Evolutionary conservation across 2,888 invertebrate genomes (phyloP).

Genomic region (Eristalinus sepulchralis): DNA sequence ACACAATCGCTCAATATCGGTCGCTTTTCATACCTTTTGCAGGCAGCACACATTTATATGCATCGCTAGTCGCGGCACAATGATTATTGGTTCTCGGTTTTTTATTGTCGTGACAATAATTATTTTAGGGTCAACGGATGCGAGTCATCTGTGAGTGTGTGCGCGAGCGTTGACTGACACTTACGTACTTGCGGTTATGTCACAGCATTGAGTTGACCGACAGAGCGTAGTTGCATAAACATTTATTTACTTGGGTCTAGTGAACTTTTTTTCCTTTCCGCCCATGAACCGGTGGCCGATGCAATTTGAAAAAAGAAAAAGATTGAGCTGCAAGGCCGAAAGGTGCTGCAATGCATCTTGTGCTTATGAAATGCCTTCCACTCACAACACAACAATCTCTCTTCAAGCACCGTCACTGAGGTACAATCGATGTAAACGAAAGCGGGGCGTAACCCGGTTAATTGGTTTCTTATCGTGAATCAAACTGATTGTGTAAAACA

Average conservation of each 20-base stretch:
- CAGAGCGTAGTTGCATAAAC: background rate
- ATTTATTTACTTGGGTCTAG: background rate
- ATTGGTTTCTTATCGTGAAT: background rate
- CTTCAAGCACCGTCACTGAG: background rate
- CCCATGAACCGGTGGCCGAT: slow-evolving; percentile 6
- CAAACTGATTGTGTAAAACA: background rate
- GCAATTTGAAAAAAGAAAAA: background rate
- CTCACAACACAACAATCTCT: too few species aligned
- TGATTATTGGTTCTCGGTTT: slow-evolving; percentile 15
- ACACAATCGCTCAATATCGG: background rate
- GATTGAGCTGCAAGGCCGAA: slow-evolving; percentile 3
- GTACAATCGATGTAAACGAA: background rate
- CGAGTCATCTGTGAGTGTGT: background rate
- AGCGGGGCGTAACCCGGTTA: background rate
- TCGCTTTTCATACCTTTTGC: background rate
- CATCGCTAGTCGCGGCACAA: slow-evolving; percentile 3
- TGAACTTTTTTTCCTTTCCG: background rate
- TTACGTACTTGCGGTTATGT: background rate
- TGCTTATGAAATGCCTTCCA: background rate
- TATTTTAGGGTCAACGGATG: slow-evolving; percentile 6
- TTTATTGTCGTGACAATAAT: background rate
- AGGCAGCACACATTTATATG: slow-evolving; percentile 20
- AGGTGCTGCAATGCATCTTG: background rate
- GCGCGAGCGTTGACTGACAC: background rate
- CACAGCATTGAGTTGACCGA: background rate